Evolutionary conservation across 2,797 vertebrate genomes (phyloP).

Genomic region (Falco columbarius): DNA sequence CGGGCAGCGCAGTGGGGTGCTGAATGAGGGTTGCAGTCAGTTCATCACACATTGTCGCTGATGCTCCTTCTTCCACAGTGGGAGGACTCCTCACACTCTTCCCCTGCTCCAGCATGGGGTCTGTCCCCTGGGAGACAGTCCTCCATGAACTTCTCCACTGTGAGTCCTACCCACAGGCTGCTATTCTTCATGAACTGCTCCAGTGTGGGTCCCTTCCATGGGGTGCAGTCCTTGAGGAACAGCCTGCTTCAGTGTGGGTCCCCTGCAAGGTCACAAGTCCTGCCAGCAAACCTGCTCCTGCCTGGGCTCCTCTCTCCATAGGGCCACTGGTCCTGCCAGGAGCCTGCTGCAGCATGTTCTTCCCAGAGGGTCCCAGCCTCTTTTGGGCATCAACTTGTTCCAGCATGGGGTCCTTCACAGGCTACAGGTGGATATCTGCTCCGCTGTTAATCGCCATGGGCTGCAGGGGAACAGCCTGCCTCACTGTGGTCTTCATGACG

Average conservation of each 20-base stretch:
- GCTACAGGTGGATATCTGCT: neutral
- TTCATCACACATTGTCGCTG: neutral
- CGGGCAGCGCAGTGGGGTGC: neutral
- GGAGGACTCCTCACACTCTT: neutral
- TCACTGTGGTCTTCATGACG: neutral
- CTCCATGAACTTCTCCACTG: neutral
- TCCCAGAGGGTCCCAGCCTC: neutral
- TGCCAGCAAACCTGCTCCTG: neutral
- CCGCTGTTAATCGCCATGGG: neutral
- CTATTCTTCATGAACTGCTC: neutral
- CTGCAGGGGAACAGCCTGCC: neutral
- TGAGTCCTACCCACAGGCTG: neutral
- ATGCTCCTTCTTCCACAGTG: neutral
- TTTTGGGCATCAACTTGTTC: neutral
- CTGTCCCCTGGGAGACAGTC: neutral
- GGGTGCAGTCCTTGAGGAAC: no score
- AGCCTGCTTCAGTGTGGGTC: neutral
- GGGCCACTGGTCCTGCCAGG: neutral
- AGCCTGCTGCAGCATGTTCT: neutral
- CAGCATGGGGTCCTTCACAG: neutral
- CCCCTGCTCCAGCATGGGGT: neutral
- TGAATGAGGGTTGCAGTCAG: neutral
- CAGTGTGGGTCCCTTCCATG: no score
- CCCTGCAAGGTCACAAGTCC: neutral
- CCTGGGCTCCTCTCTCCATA: fast-evolving